These are phyloP conservation scores for Neotoxoptera formosana DNA, from an alignment of 1,140 invertebrate species.

Conservation along the genomic window DNA sequence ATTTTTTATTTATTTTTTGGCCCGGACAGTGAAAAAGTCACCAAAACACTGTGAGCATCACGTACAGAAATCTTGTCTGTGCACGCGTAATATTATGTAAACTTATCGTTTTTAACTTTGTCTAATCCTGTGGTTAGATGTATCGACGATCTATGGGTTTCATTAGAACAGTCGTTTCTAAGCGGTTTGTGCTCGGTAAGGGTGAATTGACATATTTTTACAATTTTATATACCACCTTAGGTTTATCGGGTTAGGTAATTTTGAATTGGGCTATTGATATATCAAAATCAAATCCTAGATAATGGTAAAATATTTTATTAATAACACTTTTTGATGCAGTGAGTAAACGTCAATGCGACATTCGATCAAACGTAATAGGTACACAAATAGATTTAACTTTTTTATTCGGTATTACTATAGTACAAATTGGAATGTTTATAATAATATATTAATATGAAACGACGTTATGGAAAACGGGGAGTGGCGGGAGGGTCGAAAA, in stretches of 20 bases:
- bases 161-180: background rate
- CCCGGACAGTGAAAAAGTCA: too few relatives aligned
- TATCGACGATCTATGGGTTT: background rate
- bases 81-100: background rate
- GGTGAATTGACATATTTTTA: background rate
- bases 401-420: background rate
- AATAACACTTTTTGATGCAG: too few relatives aligned
- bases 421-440: background rate
- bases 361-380: background rate
- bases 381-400: background rate
- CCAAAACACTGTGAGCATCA: background rate
- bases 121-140: background rate
- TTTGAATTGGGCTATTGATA: too few relatives aligned
- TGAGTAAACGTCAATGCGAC: background rate
- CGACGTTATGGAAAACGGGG: background rate
- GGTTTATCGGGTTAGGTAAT: background rate
- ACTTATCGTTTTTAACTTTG: background rate
- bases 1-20: too few relatives aligned
- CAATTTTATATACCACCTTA: background rate
- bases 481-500: background rate
- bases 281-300: too few relatives aligned
- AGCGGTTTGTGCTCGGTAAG: background rate
- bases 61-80: background rate
- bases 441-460: too few relatives aligned
- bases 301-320: too few relatives aligned